A percentile compares a stretch with the other conserved stretches of the same genome.
These are phyloP conservation scores for Drepana falcataria DNA, from an alignment of 2,888 invertebrate species.

Conservation along the genomic window DNA sequence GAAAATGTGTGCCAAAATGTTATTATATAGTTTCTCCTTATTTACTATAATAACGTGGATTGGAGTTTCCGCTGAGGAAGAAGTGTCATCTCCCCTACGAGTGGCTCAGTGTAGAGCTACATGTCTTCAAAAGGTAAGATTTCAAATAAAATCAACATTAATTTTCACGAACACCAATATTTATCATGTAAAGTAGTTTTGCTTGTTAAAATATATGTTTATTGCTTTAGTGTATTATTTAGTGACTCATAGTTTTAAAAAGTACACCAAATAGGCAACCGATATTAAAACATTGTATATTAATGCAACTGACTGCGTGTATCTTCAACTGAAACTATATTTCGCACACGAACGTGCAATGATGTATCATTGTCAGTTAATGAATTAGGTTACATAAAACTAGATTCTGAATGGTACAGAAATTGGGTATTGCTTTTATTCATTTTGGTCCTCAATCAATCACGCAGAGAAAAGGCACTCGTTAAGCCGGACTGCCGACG, in stretches of 20 bases:
- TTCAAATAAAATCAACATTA: slow-evolving; percentile 9
- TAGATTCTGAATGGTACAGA: neutral
- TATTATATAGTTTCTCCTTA: slow-evolving; percentile 72
- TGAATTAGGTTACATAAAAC: neutral
- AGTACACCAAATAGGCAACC: too few species aligned
- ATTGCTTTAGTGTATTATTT: too few species aligned
- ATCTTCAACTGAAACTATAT: too few species aligned
- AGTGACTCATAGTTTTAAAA: too few species aligned
- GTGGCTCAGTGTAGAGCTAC: slow-evolving; percentile 86
- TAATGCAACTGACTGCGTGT: too few species aligned
- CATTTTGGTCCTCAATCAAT: slow-evolving; percentile 49
- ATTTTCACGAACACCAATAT: neutral
- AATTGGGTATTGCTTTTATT: slow-evolving; percentile 17
- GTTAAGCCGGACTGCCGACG: slow-evolving; percentile 7
- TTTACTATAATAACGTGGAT: slow-evolving; percentile 70
- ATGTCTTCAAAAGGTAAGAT: slow-evolving; percentile 83
- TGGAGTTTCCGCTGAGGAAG: slow-evolving; percentile 79
- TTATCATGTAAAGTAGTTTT: slow-evolving; percentile 5
- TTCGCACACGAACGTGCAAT: too few species aligned
- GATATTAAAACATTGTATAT: too few species aligned
- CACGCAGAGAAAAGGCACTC: slow-evolving; percentile 15
- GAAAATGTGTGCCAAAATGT: slow-evolving; percentile 79
- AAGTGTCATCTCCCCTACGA: slow-evolving; percentile 83
- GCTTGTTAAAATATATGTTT: too few species aligned
- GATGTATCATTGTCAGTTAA: slow-evolving; percentile 6